phyloP scores from a whole-genome alignment of 1,140 invertebrate species.

The Adoxophyes honmai region DNA sequence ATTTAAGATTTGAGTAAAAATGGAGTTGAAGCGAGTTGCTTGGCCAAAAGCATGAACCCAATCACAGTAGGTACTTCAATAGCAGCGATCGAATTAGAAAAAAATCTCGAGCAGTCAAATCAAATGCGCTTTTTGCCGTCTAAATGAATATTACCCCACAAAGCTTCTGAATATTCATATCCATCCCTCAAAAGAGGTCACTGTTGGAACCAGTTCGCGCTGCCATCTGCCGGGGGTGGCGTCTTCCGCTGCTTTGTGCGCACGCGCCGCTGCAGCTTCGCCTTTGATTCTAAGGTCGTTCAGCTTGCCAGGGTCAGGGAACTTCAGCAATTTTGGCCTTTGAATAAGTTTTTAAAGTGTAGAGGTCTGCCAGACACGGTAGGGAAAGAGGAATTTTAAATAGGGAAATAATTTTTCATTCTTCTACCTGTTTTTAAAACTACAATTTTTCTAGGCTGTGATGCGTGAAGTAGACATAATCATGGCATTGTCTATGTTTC shows the following conservation, averaged over 20 bases:
- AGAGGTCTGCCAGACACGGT: too few relatives aligned
- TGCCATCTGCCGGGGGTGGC: constrained; percentile 65
- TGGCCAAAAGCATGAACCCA: too few relatives aligned
- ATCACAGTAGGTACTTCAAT: too few relatives aligned
- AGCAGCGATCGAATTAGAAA: too few relatives aligned
- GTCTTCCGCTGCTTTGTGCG: constrained; percentile 72
- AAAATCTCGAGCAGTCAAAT: neutral
- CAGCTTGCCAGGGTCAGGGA: constrained; percentile 44
- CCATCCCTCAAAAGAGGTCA: constrained; percentile 44
- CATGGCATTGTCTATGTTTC: too few relatives aligned
- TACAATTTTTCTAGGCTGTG: too few relatives aligned
- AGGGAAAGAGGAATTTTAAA: too few relatives aligned
- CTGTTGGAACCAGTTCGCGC: constrained; percentile 54
- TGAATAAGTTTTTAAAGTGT: neutral
- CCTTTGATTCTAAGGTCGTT: constrained; percentile 18
- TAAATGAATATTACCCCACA: constrained; percentile 12
- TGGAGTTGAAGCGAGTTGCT: too few relatives aligned
- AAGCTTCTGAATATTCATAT: constrained; percentile 26
- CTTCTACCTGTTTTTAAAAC: too few relatives aligned
- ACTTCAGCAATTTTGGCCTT: constrained; percentile 22
- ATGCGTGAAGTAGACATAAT: too few relatives aligned
- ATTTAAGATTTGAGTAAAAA: too few relatives aligned
- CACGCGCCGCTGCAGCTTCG: constrained; percentile 48
- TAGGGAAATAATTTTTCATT: too few relatives aligned
- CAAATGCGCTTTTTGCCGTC: neutral